Conservation (phyloP, 2,888 invertebrate species). For the Ashinkailepas kermadecensis region DNA sequence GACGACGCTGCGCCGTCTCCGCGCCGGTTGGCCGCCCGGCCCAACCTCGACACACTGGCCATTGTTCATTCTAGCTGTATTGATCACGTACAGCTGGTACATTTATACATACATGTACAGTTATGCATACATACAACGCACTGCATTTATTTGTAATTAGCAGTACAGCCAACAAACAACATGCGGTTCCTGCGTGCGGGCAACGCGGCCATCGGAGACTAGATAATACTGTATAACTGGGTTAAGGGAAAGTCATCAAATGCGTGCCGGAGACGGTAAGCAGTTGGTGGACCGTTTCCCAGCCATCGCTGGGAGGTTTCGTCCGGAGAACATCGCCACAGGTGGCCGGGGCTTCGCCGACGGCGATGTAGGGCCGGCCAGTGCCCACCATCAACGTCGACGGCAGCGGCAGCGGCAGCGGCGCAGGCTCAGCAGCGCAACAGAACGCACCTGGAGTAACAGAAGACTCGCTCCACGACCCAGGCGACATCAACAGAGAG, state of each 20-base stretch:
- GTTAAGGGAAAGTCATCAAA: not conserved
- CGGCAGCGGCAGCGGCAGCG: no score
- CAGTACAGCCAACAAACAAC: constrained; percentile 19
- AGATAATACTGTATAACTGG: constrained; percentile 22
- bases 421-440: no score
- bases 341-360: not conserved
- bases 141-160: constrained; percentile 22
- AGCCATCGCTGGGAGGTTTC: not conserved
- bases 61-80: constrained; percentile 13
- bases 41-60: not conserved
- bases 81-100: not conserved
- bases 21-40: no score
- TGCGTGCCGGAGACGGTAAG: not conserved
- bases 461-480: no score
- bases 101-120: constrained; percentile 16
- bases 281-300: not conserved
- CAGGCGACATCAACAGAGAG: no score
- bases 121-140: constrained; percentile 14
- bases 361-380: no score
- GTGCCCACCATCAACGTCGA: no score
- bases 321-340: not conserved
- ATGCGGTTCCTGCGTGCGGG: not conserved
- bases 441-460: no score
- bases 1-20: no score
- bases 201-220: not conserved